These are phyloP conservation scores for Phasia obesa DNA, from an alignment of 2,888 invertebrate species.

Conservation along the genomic window DNA sequence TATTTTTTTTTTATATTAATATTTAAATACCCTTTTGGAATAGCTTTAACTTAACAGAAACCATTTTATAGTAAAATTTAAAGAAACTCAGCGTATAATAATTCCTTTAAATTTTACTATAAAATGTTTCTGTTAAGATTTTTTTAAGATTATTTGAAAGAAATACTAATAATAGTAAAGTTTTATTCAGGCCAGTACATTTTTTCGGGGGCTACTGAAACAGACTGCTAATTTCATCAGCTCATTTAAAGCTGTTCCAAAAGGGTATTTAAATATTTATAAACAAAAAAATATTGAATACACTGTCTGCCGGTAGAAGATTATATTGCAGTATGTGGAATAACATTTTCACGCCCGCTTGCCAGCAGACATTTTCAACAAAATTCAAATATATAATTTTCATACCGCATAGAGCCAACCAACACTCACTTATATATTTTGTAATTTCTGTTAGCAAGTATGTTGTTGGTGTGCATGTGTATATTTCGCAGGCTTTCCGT, in stretches of 20 bases:
- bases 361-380: constrained; percentile 54
- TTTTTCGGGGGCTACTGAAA: too few species aligned
- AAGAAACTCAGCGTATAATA: too few species aligned
- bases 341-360: constrained; percentile 59
- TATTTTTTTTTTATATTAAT: too few species aligned
- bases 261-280: background rate
- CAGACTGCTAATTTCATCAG: too few species aligned
- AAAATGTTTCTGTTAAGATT: too few species aligned
- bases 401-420: constrained; percentile 4
- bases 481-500: constrained; percentile 43
- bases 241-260: background rate
- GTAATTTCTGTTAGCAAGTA: background rate
- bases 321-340: constrained; percentile 56
- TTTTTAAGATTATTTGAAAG: too few species aligned
- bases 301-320: constrained; percentile 11
- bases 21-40: too few species aligned
- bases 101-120: too few species aligned
- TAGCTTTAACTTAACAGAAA: too few species aligned
- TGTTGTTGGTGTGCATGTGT: background rate
- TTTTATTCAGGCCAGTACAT: too few species aligned
- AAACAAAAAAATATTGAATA: background rate
- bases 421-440: constrained; percentile 24
- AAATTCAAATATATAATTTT: constrained; percentile 33
- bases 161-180: too few species aligned
- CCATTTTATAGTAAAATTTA: too few species aligned